These are phyloP conservation scores for Melolontha melolontha DNA, from an alignment of 2,888 invertebrate genomes.

Conservation along the genomic window DNA sequence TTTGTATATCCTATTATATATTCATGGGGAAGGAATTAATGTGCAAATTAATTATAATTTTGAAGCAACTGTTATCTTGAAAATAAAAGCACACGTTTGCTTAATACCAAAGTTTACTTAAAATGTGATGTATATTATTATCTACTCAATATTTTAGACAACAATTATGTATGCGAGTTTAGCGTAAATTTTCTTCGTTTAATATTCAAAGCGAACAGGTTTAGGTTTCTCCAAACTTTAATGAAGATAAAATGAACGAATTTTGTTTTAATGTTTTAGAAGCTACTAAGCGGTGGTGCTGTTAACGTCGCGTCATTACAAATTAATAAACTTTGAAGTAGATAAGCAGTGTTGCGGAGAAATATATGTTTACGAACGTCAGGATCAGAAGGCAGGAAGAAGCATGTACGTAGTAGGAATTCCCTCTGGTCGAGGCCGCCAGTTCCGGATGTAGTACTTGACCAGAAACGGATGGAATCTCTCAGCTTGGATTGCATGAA, in stretches of 20 bases:
- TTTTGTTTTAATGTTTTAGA: slow-evolving; percentile 1
- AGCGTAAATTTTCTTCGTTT: no score
- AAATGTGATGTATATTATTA: no score
- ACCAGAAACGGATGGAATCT: slow-evolving; percentile 28
- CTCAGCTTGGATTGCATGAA: not conserved
- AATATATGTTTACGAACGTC: slow-evolving; percentile 14
- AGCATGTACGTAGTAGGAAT: slow-evolving; percentile 6
- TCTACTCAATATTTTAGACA: no score
- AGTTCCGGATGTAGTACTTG: slow-evolving; percentile 31
- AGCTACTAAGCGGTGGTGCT: not conserved
- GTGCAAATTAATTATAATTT: no score
- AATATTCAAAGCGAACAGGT: no score
- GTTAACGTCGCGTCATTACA: not conserved
- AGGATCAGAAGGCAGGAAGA: slow-evolving; percentile 21
- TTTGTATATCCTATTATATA: no score
- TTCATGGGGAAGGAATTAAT: no score
- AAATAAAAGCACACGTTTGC: no score
- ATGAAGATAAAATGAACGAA: slow-evolving; percentile 1
- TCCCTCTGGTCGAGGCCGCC: slow-evolving; percentile 7
- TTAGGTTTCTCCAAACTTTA: not conserved
- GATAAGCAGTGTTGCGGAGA: slow-evolving; percentile 16
- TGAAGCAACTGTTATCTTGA: no score
- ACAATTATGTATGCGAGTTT: no score
- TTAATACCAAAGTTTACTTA: no score
- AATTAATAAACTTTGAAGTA: slow-evolving; percentile 16